Base-by-base conservation (phyloP, 2,797 vertebrate genomes). In the Enteromius argenteus region DNA sequence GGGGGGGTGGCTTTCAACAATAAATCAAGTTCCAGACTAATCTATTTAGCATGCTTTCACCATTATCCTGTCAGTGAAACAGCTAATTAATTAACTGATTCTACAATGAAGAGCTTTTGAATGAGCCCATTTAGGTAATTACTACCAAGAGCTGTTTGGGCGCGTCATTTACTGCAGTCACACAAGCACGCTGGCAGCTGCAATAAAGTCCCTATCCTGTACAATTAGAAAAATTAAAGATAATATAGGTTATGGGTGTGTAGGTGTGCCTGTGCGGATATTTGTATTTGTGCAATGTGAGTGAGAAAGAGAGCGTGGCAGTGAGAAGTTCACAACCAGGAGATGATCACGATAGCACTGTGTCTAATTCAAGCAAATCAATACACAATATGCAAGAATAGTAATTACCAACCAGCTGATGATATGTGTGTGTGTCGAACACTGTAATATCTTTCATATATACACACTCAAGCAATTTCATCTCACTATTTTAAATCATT, bases 11-110 rank as follows among this genome's bases (percentile, higher is more conserved):
- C 79, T 89, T 89, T 90, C 91, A 84, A 95, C 90, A 91, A 97
- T 99, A 97, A 97, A 97, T 99, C 97, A 98, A 95, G 94, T 96
- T 96, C 94, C 90, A 94, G 94, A 95, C 93, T 95, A 96, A 95
- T 96, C 97, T 96, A 97, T 98, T 97, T 98, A 98, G 97, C 97
- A 97, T 97, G 96, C 96, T 96, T 97, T 96, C 95, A 95, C 94
- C 95, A 94, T 96, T 93, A 96, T 97, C 96, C 96, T 97, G 97
- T 97, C 97, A 97, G 96, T 96, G 97, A 98, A 98, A 99, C 97
- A 97, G 96, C 97, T 98, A 98, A 99, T 98, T 98, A 98, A 98
- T 99, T 97, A 98, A 97, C 97, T 97, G 96, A 97, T 97, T 97
- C 97, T 86, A 95, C 96, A 96, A 97, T 97, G 97, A 97, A 97